Evolutionary conservation across 2,797 vertebrate species (phyloP), one percentile per base, ranked within the genome.

Genomic region (Sebastes kiyomatsui): DNA sequence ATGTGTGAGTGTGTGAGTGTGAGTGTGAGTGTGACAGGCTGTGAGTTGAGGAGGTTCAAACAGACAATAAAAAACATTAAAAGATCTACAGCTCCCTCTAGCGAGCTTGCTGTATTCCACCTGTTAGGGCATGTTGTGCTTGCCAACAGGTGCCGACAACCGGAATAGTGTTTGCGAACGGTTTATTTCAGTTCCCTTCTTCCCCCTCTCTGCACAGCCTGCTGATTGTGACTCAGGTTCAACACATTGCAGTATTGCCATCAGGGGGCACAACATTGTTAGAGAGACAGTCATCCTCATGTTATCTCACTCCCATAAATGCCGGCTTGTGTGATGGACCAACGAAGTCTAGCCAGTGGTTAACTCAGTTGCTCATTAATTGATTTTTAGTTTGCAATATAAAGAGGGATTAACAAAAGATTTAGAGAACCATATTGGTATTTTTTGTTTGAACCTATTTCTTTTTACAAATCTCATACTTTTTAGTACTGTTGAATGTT

Each of bases 11-110:
- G 6, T 0, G 6, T 1, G 72, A 2, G 11, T 59, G 38, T 3
- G 64, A 18, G 46, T 54, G 30, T 35, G 54, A 54, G 67, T 77
- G 20, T 10, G 32, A 13, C 8, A 16, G 3, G 10, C 30, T 20
- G 32, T 3, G 46, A 54, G 54, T 20, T 70, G 65, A 72, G 27
- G 27, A 64, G 46, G 54, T 81, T 82, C 69, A 22, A 74, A 61
- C 22, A 16, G 30, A 55, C 52, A 20, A 20, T n/a, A 27, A n/a
- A 35, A 71, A 16, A 22, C 80, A 75, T 22, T 12, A 3, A 56
- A 30, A 77, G 81, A 69, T n/a, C 77, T 33, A 67, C 68, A 84
- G 85, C 84, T 42, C 86, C 84, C 83, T 79, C 90, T 90, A 72
- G 85, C 77, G 93, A 59, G 2, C 61, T 7, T 13, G 49, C 13